These are phyloP conservation scores for Nomada flava DNA, from an alignment of 2,888 invertebrate genomes.

Conservation along the genomic window DNA sequence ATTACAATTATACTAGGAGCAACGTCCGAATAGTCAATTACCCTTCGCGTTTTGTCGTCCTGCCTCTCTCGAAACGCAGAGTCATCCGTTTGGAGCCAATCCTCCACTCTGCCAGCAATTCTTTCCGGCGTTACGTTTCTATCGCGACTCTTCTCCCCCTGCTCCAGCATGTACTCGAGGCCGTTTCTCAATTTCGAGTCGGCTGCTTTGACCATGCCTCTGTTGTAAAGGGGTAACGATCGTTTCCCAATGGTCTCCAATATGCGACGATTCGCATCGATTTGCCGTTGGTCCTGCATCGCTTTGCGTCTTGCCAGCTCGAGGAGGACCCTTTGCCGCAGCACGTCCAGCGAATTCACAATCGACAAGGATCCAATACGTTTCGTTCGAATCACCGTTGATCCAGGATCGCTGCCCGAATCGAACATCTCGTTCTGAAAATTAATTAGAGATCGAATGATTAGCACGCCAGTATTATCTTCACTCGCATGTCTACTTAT, in stretches of 20 bases:
- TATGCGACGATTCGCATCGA: slow-evolving; percentile 90
- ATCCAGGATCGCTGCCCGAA: slow-evolving; percentile 65
- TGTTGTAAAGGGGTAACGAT: slow-evolving; percentile 66
- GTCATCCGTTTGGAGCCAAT: slow-evolving; percentile 70
- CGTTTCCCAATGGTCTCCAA: slow-evolving; percentile 92
- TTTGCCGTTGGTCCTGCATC: slow-evolving; percentile 89
- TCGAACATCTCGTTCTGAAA: slow-evolving; percentile 73
- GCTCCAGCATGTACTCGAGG: slow-evolving; percentile 34
- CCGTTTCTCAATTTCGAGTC: slow-evolving; percentile 37
- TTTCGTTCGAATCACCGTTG: slow-evolving; percentile 70
- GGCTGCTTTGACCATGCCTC: slow-evolving; percentile 14
- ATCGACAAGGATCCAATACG: slow-evolving; percentile 89
- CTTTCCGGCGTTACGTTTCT: slow-evolving; percentile 39
- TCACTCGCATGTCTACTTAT: too few species aligned
- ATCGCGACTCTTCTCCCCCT: slow-evolving; percentile 28
- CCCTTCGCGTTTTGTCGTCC: slow-evolving; percentile 70
- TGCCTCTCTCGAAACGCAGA: slow-evolving; percentile 62
- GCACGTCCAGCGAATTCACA: slow-evolving; percentile 94
- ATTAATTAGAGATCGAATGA: neutral
- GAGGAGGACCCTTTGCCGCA: slow-evolving; percentile 91
- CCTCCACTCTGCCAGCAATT: slow-evolving; percentile 52
- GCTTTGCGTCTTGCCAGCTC: slow-evolving; percentile 94
- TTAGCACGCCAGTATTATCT: too few species aligned
- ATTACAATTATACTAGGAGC: too few species aligned
- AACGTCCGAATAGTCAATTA: slow-evolving; percentile 34